phyloP scores from a whole-genome alignment of 2,113 vertebrate genomes.

The Strigops habroptila region DNA sequence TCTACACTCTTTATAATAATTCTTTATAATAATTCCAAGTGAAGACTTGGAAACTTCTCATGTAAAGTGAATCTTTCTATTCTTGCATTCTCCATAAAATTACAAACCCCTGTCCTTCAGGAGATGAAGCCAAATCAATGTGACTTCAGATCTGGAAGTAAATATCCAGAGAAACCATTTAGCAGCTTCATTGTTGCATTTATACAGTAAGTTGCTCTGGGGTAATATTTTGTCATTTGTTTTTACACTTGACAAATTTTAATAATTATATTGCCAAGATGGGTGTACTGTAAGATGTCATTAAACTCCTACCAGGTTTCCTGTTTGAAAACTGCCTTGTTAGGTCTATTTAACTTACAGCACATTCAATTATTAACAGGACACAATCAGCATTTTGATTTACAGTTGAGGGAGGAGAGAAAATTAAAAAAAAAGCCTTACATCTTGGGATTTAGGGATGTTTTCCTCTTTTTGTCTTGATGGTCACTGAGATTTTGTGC shows the following conservation, averaged over 20 bases:
- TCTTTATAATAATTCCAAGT: background rate
- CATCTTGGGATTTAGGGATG: background rate
- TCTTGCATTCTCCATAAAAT: background rate
- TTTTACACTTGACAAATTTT: slow-evolving; percentile 62
- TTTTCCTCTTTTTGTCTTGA: background rate
- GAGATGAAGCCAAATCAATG: slow-evolving; percentile 12
- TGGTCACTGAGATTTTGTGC: background rate
- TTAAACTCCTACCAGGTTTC: slow-evolving; percentile 40
- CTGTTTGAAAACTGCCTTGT: slow-evolving; percentile 39
- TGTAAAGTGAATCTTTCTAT: background rate
- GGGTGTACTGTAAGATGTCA: slow-evolving; percentile 26
- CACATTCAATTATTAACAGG: slow-evolving; percentile 15
- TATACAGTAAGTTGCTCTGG: slow-evolving; percentile 28
- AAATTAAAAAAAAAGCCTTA: background rate
- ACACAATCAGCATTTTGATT: background rate
- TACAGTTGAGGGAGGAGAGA: background rate
- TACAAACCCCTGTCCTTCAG: background rate
- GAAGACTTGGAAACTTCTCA: background rate
- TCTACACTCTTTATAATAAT: too few species aligned
- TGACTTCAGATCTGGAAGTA: slow-evolving; percentile 1
- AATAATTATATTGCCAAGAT: slow-evolving; percentile 46
- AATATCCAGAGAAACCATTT: slow-evolving; percentile 32
- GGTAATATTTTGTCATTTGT: slow-evolving; percentile 53
- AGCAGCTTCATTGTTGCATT: slow-evolving; percentile 26
- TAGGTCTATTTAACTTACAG: slow-evolving; percentile 26